These are phyloP conservation scores for Pristionchus arcanus DNA, from an alignment of 2,888 invertebrate genomes.

Conservation along the genomic window DNA sequence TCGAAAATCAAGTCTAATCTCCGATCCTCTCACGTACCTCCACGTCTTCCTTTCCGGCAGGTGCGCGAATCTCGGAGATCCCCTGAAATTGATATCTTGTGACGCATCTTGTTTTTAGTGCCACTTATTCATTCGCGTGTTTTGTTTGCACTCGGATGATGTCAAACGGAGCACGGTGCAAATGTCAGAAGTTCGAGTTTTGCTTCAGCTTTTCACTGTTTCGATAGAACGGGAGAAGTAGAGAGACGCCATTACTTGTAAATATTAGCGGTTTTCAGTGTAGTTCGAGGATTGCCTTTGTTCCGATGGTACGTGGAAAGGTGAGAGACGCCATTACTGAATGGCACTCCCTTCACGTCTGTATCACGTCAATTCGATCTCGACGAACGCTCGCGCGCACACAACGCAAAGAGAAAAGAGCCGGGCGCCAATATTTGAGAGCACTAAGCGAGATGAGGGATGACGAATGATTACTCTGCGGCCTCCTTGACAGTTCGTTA, in stretches of 20 bases:
- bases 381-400: neutral
- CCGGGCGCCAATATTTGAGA: constrained; percentile 23
- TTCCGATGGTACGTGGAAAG: neutral
- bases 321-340: neutral
- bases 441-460: neutral
- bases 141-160: neutral
- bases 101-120: neutral
- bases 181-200: neutral
- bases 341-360: constrained; percentile 15
- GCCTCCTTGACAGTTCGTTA: neutral
- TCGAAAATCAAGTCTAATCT: neutral
- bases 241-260: neutral
- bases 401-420: constrained; percentile 22
- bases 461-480: neutral
- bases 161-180: neutral
- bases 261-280: too few species aligned
- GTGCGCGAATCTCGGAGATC: constrained; percentile 13
- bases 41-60: neutral
- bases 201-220: neutral
- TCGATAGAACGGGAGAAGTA: neutral
- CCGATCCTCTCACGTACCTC: neutral
- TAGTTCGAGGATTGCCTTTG: neutral
- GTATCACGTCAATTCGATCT: constrained; percentile 15
- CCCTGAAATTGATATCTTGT: constrained; percentile 31
- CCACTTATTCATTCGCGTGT: neutral